Evolutionary conservation across 2,113 vertebrate species (phyloP).

Genomic region (Daboia siamensis): DNA sequence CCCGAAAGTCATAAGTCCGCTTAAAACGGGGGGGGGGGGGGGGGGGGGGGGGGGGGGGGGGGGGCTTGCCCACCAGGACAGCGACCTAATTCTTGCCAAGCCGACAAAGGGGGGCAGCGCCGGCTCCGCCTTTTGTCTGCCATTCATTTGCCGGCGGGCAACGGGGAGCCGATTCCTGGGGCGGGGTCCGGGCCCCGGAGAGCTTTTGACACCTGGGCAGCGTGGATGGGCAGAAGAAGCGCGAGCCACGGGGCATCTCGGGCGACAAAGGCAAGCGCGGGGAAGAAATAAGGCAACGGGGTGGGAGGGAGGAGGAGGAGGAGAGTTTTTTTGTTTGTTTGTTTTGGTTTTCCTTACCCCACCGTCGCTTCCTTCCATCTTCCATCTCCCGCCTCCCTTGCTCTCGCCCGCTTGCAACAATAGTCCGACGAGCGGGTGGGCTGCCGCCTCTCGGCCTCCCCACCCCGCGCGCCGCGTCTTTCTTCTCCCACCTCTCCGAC

Average conservation of each 20-base stretch:
- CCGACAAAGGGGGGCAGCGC: not conserved
- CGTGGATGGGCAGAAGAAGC: not conserved
- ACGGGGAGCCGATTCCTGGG: not conserved
- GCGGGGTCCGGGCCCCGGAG: not conserved
- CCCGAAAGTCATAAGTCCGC: not conserved
- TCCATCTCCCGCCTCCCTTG: conserved; percentile 7
- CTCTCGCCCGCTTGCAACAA: not conserved
- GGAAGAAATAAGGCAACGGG: not conserved
- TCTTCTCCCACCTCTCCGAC: not conserved
- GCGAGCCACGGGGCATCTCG: not conserved
- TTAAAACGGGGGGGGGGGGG: rapidly evolving
- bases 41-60: rapidly evolving
- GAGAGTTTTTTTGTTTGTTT: not conserved
- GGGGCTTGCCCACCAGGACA: not conserved
- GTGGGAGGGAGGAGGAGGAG: not conserved
- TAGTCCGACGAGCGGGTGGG: not conserved
- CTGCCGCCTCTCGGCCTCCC: no score
- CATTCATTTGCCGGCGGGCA: not conserved
- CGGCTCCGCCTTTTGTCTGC: not conserved
- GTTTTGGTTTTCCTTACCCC: not conserved
- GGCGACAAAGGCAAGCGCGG: not conserved
- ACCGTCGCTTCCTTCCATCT: conserved; percentile 20
- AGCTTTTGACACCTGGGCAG: not conserved
- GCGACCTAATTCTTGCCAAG: not conserved
- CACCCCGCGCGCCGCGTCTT: no score